Conservation (phyloP, 2,113 vertebrate genomes). For the Hystrix cristata region DNA sequence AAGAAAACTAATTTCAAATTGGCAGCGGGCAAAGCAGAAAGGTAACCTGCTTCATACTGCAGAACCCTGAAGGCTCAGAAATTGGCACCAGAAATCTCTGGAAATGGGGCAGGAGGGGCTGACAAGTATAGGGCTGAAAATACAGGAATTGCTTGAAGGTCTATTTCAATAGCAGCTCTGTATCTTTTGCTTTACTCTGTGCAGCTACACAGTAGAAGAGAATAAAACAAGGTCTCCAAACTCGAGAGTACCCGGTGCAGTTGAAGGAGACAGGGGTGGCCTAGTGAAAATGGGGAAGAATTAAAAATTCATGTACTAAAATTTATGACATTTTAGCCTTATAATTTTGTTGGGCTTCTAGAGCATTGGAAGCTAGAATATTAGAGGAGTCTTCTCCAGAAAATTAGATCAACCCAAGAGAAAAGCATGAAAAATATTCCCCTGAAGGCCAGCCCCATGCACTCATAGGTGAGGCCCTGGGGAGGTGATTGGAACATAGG, state of each 20-base stretch:
- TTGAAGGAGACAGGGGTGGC: not conserved
- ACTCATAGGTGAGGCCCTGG: not conserved
- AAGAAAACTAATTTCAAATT: not conserved
- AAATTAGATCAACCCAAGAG: not conserved
- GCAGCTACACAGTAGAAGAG: not conserved
- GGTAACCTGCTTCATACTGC: not conserved
- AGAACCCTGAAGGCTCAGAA: not conserved
- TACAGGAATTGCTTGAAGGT: not conserved
- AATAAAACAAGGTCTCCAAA: not conserved
- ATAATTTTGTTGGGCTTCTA: not conserved
- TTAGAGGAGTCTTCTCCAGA: not conserved
- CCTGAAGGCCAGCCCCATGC: not conserved
- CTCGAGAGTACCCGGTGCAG: not conserved
- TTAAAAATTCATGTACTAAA: not conserved
- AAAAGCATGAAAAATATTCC: not conserved
- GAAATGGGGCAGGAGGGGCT: not conserved
- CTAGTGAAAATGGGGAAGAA: not conserved
- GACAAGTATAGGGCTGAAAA: slow-evolving; percentile 1
- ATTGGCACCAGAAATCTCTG: not conserved
- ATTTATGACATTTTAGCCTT: not conserved
- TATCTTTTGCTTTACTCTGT: not conserved
- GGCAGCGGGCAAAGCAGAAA: not conserved
- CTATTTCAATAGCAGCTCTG: not conserved
- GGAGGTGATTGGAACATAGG: not conserved
- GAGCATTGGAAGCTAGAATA: not conserved